Evolutionary conservation across 2,797 vertebrate genomes (phyloP).

Genomic region (Buceros bicornis): DNA sequence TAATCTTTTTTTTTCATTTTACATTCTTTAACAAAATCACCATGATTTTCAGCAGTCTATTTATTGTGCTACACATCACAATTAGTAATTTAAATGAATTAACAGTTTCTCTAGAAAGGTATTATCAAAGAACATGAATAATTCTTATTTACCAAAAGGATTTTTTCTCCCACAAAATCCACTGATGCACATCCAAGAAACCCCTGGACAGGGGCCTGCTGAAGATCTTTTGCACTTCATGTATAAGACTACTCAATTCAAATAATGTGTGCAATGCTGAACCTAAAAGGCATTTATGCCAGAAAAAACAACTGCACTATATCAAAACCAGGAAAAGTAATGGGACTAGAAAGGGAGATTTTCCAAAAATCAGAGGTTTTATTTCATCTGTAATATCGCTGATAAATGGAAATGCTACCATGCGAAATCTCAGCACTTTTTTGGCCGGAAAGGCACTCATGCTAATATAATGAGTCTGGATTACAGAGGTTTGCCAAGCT

Average conservation of each 20-base stretch:
- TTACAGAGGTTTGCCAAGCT: slow-evolving; percentile 68
- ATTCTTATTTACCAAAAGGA: slow-evolving; percentile 36
- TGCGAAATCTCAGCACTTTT: slow-evolving; percentile 70
- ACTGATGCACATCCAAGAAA: slow-evolving; percentile 74
- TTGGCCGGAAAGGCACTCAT: slow-evolving; percentile 54
- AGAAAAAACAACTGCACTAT: slow-evolving; percentile 76
- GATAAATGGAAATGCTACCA: slow-evolving; percentile 77
- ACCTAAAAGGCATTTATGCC: slow-evolving; percentile 66
- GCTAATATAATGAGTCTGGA: slow-evolving; percentile 60
- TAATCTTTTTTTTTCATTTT: not conserved
- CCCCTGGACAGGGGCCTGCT: slow-evolving; percentile 55
- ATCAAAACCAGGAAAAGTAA: slow-evolving; percentile 71
- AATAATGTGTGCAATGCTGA: slow-evolving; percentile 57
- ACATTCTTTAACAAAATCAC: slow-evolving; percentile 32
- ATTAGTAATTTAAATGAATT: slow-evolving; percentile 58
- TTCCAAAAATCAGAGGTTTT: slow-evolving; percentile 74
- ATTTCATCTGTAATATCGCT: slow-evolving; percentile 73
- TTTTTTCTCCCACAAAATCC: slow-evolving; percentile 57
- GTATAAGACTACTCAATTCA: slow-evolving; percentile 65
- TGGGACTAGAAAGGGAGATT: slow-evolving; percentile 68
- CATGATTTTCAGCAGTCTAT: slow-evolving; percentile 53
- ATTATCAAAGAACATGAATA: slow-evolving; percentile 49
- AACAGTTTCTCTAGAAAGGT: slow-evolving; percentile 56
- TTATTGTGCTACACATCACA: slow-evolving; percentile 42
- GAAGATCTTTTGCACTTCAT: slow-evolving; percentile 73